Percentiles rank a stretch among this genome's conserved stretches.
Evolutionary conservation across 2,797 vertebrate species (phyloP).

Genomic region (Zalophus californianus): DNA sequence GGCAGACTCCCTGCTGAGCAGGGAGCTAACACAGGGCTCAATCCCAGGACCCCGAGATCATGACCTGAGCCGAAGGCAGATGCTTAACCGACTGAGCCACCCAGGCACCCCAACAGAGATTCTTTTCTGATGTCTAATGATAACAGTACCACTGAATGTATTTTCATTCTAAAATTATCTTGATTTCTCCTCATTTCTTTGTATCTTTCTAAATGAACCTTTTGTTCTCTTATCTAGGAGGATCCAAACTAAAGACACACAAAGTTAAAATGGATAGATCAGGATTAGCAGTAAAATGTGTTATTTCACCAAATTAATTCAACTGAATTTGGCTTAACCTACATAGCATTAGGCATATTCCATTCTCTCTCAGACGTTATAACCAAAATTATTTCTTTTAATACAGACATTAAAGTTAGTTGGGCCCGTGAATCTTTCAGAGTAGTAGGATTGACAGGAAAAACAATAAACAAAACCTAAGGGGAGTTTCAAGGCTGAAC

Average conservation of each 20-base stretch:
- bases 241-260: conserved; percentile 46
- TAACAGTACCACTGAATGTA: conserved; percentile 24
- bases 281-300: neutral
- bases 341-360: neutral
- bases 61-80: neutral
- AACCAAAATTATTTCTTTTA: conserved; percentile 1
- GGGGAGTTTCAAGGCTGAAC: neutral
- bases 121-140: neutral
- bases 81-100: neutral
- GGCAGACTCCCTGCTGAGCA: no score
- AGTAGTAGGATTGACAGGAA: neutral
- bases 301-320: conserved; percentile 20
- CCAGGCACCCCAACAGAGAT: neutral
- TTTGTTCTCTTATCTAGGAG: neutral
- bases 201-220: conserved; percentile 50
- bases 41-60: no score
- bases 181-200: conserved; percentile 29
- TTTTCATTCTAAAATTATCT: conserved; percentile 50
- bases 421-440: neutral
- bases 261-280: neutral
- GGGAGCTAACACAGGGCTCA: no score
- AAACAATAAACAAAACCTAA: conserved; percentile 42
- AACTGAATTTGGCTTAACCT: neutral
- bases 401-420: neutral
- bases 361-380: neutral